phyloP scores from a whole-genome alignment of 2,888 invertebrate species.

The Lordiphosa andalusiaca region DNA sequence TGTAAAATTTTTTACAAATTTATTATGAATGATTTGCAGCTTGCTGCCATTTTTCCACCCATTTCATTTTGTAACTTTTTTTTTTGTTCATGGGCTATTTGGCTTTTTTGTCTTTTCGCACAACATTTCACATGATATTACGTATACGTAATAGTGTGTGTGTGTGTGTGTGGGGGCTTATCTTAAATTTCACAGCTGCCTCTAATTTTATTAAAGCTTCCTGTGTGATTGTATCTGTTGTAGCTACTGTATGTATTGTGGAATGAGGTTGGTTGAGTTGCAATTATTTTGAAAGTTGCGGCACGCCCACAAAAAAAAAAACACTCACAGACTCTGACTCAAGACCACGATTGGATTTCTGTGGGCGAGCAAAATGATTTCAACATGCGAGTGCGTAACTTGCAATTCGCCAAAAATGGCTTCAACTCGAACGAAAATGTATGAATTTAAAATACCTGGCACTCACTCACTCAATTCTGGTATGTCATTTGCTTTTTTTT shows the following conservation, averaged over 20 bases:
- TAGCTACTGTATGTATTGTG: not conserved
- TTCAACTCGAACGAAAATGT: constrained; percentile 3
- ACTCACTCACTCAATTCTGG: constrained; percentile 21
- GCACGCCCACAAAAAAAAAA: not conserved
- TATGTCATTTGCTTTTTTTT: constrained; percentile 34
- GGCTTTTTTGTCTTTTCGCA: constrained; percentile 4
- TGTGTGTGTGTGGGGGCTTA: constrained; percentile 4
- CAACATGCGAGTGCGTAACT: constrained; percentile 28
- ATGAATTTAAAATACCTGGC: constrained; percentile 7
- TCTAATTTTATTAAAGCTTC: constrained; percentile 6
- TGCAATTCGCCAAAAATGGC: constrained; percentile 29
- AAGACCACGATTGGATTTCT: too few relatives aligned
- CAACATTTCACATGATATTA: constrained; percentile 6
- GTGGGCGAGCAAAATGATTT: constrained; percentile 22
- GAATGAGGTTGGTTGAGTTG: constrained; percentile 1
- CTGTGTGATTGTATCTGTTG: constrained; percentile 4
- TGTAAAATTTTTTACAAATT: too few relatives aligned
- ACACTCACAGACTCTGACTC: too few relatives aligned
- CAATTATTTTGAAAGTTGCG: constrained; percentile 3
- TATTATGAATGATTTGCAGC: too few relatives aligned
- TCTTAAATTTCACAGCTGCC: constrained; percentile 8
- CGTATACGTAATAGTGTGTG: constrained; percentile 13
- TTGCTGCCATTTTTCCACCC: not conserved
- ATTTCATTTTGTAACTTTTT: constrained; percentile 8
- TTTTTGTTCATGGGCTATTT: constrained; percentile 5